Percentiles rank a stretch among this genome's conserved stretches.
Evolutionary conservation across 2,888 invertebrate genomes (phyloP).

Genomic region (Anthophora plumipes): DNA sequence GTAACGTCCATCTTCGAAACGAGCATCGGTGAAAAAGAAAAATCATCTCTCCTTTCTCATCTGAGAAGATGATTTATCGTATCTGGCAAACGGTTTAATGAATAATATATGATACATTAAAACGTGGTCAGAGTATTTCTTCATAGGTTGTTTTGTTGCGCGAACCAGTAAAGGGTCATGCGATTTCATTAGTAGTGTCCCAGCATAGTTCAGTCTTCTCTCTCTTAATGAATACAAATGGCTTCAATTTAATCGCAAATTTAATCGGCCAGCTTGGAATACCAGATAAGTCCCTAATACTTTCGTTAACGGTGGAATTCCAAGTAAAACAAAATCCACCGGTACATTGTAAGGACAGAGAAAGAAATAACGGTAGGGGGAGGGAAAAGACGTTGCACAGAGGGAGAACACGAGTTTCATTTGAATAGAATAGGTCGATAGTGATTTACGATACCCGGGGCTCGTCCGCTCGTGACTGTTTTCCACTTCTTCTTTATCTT

Average conservation of each 20-base stretch:
- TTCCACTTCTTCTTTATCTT: constrained; percentile 67
- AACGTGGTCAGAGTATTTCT: neutral
- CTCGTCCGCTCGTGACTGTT: constrained; percentile 72
- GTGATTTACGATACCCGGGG: constrained; percentile 78
- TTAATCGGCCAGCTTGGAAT: constrained; percentile 55
- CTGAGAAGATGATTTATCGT: no score
- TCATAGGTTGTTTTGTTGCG: neutral
- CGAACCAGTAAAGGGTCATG: constrained; percentile 23
- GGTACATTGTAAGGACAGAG: constrained; percentile 50
- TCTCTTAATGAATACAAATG: constrained; percentile 59
- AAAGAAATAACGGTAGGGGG: constrained; percentile 42
- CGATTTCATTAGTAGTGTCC: constrained; percentile 51
- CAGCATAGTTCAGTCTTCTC: constrained; percentile 18
- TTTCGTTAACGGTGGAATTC: constrained; percentile 63
- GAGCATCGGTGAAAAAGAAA: no score
- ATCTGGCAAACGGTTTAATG: neutral
- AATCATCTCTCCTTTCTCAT: no score
- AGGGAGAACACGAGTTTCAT: constrained; percentile 77
- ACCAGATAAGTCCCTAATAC: constrained; percentile 58
- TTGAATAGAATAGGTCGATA: constrained; percentile 81
- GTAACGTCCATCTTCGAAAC: neutral
- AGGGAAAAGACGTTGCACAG: constrained; percentile 63
- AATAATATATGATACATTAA: neutral
- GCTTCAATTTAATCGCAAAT: constrained; percentile 62
- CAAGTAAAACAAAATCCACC: constrained; percentile 59